Base-by-base conservation (phyloP, 2,113 vertebrate species). In the Tupaia chinensis region DNA sequence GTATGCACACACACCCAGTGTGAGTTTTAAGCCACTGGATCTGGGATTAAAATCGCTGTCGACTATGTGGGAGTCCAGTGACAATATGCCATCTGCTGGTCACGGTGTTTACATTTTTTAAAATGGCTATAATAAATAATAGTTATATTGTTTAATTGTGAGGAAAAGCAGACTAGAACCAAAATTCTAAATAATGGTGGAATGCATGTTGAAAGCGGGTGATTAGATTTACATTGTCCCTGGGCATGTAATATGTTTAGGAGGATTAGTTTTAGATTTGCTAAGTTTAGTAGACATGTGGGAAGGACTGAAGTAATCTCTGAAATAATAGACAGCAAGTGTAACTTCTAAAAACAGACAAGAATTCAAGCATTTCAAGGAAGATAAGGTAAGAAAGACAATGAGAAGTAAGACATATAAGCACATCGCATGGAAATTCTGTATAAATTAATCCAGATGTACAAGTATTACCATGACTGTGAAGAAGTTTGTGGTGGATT, bases 341-440 rank as follows among this genome's bases (percentile, higher is more conserved):
- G 22, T 60, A 73, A 72, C 10, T 60, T 91, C n/a, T 79, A 66
- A n/a, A 95, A 91, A 65, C 20, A 70, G 22, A 25, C 13, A 81
- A 87, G n/a, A 53, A 95, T 73, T 73, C n/a, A 95, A 87, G 80
- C 3, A 60, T 53, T 74, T 74, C n/a, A 86, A 68, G n/a, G 4
- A 69, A 60, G 60, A 68, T 14, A 86, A 32, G 19, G 5, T 66
- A 80, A 65, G 61, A 63, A 78, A 80, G 23, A 74, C 13, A 79
- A 88, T 66, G 44, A 44, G 72, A 86, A 95, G 58, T n/a, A 85
- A 85, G 66, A 27, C 7, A 60, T 13, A 54, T 20, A 66, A 90
- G 11, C 78, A 68, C 44, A 80, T n/a, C 25, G 25, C 29, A 17
- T 25, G 17, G 23, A 56, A 80, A 20, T 91, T 34, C 72, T 44